phyloP scores from a whole-genome alignment of 2,113 vertebrate species.

The Trematocara nigrifrons region DNA sequence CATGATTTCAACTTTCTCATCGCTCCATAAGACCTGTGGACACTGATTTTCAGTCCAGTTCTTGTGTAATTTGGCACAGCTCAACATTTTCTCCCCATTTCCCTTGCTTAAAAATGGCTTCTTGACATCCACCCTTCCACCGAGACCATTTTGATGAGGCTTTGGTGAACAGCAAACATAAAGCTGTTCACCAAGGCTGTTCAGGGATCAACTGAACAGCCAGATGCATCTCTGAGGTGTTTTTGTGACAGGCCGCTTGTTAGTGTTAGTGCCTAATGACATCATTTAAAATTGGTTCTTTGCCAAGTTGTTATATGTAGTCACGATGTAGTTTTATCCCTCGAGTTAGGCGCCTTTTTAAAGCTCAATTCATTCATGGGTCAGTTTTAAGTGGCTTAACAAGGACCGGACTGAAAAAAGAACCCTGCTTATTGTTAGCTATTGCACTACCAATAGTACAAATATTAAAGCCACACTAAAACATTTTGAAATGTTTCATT shows the following conservation, averaged over 20 bases:
- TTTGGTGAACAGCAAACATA: neutral
- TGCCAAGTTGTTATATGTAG: neutral
- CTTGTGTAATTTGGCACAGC: fast-evolving
- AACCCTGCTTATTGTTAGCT: neutral
- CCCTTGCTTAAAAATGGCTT: neutral
- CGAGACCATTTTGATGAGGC: neutral
- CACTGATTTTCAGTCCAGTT: neutral
- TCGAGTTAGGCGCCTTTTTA: neutral
- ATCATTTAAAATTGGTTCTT: neutral
- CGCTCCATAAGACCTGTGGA: neutral
- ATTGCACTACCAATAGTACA: neutral
- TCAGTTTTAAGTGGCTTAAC: neutral
- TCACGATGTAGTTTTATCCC: neutral
- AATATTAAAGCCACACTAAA: neutral
- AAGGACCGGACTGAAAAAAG: neutral
- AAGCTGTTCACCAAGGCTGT: no score
- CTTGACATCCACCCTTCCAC: neutral
- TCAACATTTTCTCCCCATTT: neutral
- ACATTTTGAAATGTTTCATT: neutral
- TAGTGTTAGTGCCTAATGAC: fast-evolving
- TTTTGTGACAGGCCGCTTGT: neutral
- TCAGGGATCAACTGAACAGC: neutral
- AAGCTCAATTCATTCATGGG: neutral
- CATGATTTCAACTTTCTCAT: neutral
- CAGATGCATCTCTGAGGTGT: neutral